Conservation (phyloP, 1,140 invertebrate genomes). For the Asobara japonica region DNA sequence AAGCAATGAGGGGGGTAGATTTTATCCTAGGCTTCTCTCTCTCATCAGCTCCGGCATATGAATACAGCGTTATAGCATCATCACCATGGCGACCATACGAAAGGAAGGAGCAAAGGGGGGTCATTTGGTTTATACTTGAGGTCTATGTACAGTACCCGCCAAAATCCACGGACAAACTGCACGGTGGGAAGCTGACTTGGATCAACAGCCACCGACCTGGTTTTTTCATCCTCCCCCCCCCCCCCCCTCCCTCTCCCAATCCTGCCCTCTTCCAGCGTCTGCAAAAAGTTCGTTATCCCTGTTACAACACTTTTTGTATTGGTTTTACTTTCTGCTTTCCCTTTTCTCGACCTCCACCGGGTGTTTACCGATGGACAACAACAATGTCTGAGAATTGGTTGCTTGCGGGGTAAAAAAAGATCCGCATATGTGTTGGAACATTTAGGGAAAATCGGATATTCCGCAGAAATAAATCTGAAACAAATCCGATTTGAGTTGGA, state of each 20-base stretch:
- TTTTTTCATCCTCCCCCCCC: neutral
- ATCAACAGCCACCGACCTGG: constrained; percentile 2
- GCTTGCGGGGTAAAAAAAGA: no score
- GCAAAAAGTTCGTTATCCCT: constrained; percentile 40
- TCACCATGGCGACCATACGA: constrained; percentile 54
- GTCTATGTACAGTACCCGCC: constrained; percentile 61
- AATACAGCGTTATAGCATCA: constrained; percentile 53
- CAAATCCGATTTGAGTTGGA: no score
- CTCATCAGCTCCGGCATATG: neutral
- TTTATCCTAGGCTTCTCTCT: constrained; percentile 25
- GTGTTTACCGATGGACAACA: constrained; percentile 57
- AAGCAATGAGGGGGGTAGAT: constrained; percentile 37
- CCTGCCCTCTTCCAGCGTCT: neutral
- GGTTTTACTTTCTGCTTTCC: constrained; percentile 56
- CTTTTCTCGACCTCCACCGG: constrained; percentile 51
- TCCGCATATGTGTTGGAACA: no score
- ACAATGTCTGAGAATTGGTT: constrained; percentile 52
- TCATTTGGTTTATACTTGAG: constrained; percentile 56
- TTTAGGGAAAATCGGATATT: no score
- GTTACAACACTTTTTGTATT: constrained; percentile 49
- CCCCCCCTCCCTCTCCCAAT: neutral
- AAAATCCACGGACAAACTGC: constrained; percentile 55
- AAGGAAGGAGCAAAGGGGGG: constrained; percentile 37
- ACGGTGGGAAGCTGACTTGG: neutral
- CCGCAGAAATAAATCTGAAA: no score